Evolutionary conservation across 2,888 invertebrate species (phyloP), one percentile per base, ranked within the genome.

Genomic region (Rhamphomyia laevipes): DNA sequence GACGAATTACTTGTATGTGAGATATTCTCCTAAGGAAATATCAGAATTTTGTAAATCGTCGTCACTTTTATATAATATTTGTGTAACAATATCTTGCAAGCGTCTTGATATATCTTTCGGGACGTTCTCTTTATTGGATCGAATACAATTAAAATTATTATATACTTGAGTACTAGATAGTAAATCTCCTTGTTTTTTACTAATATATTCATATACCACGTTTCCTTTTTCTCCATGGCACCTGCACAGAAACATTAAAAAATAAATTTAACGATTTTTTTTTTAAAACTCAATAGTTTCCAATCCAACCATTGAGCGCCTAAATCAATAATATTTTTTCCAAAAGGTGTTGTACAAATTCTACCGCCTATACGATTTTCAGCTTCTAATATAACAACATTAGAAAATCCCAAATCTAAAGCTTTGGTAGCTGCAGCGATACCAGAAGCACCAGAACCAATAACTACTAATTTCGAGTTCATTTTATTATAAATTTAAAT

Each of bases 221-320:
- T 84, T 80, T 43, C 72, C 74, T 61, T 76, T 69, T 62, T 84
- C 81, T 1, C 86, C 86, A 56, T 86, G 84, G 49, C 84, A 76
- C 75, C 75, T 75, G 57, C 27, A 50, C 65, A 59, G 41, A 41
- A 46, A 31, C 12, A 45, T 43, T 35, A 13, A 17, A 42, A 45
- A 42, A n/a, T 7, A 27, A 27, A 27, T 27, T 7, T 7, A 7
- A 27, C n/a, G 4, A 4, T 6, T 4, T 21, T 41, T 47, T 42
- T 17, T 23, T n/a, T 41, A 7, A 7, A 47, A 33, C 6, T 33
- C 6, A 45, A 45, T 16, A 45, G 16, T 68, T 43, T 67, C 45
- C 68, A n/a, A n/a, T n/a, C n/a, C n/a, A 27, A 82, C 86, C 86
- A 88, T 56, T 87, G 85, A 43, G 84, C 87, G 1, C 87, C 87